Conservation (phyloP, 2,113 vertebrate species). For the Eurystomus gularis region DNA sequence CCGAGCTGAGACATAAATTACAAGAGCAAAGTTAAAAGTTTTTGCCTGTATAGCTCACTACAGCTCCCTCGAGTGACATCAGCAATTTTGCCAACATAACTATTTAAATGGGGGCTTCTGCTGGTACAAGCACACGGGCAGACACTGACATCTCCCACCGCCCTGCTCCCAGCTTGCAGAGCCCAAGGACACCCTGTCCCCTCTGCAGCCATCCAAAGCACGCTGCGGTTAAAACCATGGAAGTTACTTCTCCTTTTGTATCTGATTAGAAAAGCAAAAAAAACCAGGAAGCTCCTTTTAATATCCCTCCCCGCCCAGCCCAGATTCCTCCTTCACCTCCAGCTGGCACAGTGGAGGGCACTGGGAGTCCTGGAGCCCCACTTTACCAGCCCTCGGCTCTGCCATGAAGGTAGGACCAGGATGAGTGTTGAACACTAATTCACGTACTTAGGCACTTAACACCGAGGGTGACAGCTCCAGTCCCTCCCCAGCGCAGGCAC, state of each 20-base stretch:
- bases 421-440: not conserved
- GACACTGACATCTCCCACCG: not conserved
- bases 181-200: not conserved
- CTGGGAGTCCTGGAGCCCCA: fast-evolving
- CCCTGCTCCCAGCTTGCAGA: not conserved
- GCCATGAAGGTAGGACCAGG: not conserved
- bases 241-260: not conserved
- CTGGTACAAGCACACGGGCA: not conserved
- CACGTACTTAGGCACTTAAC: not conserved
- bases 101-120: not conserved
- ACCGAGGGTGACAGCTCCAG: fast-evolving
- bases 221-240: not conserved
- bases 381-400: not conserved
- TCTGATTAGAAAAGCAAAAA: not conserved
- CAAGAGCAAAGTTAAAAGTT: not conserved
- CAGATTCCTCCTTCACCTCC: not conserved
- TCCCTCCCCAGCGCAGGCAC: not conserved
- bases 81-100: not conserved
- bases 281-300: not conserved
- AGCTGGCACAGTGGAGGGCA: not conserved
- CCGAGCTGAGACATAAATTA: not conserved
- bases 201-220: not conserved
- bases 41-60: not conserved
- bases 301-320: not conserved
- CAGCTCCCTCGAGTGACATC: not conserved